These are phyloP conservation scores for Zapornia atra DNA, from an alignment of 2,113 vertebrate genomes.

Conservation along the genomic window DNA sequence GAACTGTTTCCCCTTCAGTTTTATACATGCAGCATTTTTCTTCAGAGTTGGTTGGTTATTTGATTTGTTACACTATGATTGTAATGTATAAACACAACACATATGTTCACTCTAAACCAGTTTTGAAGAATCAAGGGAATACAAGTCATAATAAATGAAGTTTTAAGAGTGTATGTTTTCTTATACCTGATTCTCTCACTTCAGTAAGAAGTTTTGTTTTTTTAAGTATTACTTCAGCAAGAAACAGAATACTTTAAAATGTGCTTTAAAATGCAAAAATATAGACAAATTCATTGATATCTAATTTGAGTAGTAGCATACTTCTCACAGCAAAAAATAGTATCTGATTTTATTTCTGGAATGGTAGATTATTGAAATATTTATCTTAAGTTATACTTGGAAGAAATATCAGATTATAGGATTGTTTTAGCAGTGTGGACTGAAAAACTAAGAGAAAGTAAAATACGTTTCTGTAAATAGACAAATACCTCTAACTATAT, in stretches of 20 bases:
- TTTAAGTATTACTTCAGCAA: neutral
- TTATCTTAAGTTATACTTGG: neutral
- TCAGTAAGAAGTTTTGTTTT: neutral
- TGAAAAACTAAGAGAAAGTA: neutral
- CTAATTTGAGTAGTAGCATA: neutral
- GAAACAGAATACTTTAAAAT: neutral
- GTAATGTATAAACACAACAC: neutral
- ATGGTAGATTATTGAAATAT: neutral
- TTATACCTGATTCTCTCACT: neutral
- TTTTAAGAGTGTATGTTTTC: neutral
- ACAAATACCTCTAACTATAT: neutral
- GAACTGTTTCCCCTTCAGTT: neutral
- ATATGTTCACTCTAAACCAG: neutral
- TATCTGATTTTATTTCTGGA: neutral
- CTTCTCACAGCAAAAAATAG: neutral
- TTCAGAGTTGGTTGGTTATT: neutral
- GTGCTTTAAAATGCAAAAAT: neutral
- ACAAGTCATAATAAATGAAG: neutral
- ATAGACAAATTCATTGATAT: neutral
- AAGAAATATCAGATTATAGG: neutral
- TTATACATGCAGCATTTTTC: neutral
- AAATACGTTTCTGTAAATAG: neutral
- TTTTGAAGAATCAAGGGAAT: neutral
- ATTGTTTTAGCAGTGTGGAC: neutral
- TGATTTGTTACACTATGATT: neutral